Evolutionary conservation across 2,113 vertebrate genomes (phyloP), one percentile per base, ranked within the genome.

Genomic region (Asarcornis scutulata): DNA sequence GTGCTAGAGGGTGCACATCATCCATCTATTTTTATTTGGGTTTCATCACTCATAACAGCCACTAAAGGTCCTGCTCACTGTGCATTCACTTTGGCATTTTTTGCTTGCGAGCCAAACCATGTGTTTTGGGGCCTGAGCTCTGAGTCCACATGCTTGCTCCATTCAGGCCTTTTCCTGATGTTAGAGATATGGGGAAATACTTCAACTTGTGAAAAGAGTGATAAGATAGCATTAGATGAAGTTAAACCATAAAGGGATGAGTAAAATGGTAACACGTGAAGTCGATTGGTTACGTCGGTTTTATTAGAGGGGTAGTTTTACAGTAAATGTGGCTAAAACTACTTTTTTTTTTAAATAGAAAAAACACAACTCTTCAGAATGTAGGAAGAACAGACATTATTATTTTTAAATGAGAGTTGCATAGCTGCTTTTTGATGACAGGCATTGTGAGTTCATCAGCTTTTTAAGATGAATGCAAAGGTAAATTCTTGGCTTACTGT

Each of bases 1-100:
- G 77, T 53, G 84, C 95, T 83, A 0, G 4, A 64, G 77, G 66
- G 66, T 36, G 17, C 60, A 71, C 73, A 44, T 83, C 53, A 73
- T 94, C 83, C 77, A 68, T 94, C 66, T 95, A 55, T 89, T 91
- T 94, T 96, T 85, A 89, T 91, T 84, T 82, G 59, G 27, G 53
- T 90, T 96, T 92, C 74, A 76, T 91, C 86, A 59, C 80, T 71
- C 20, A 1, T 55, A 91, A 75, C 76, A 91, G 77, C 83, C 93
- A 79, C 53, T 91, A 59, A 88, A 62, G 60, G 53, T 66, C 40
- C 38, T 75, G 25, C 40, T 55, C 17, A 15, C 62, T 26, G n/a
- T 81, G 56, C 74, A 29, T 18, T 88, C 77, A 40, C 17, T 87
- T 42, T 3, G 31, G n/a, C 34, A 17, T 82, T 91, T 90, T 64